phyloP scores from a whole-genome alignment of 53 echinoderm and acorn worm genomes.

The Glandiceps talaboti region DNA sequence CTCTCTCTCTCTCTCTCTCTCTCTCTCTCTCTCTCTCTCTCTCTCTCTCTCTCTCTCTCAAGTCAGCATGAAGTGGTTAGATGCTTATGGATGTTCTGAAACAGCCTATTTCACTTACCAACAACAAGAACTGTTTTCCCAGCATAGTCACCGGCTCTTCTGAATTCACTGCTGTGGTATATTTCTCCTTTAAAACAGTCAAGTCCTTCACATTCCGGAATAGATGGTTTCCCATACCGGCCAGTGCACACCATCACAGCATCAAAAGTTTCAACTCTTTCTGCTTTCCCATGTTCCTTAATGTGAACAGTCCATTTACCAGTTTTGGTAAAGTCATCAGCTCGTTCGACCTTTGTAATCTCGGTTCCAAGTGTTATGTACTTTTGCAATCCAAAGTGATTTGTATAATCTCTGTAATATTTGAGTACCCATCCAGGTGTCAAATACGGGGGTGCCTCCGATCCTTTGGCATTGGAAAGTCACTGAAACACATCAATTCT shows the following conservation, averaged over 20 bases:
- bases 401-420: slow-evolving; percentile 39
- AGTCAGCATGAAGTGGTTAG: background rate
- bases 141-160: slow-evolving; percentile 46
- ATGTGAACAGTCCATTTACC: slow-evolving; percentile 62
- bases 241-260: slow-evolving; percentile 80
- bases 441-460: slow-evolving; percentile 49
- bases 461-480: slow-evolving; percentile 57
- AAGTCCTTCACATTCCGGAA: slow-evolving; percentile 46
- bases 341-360: slow-evolving; percentile 42
- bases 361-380: slow-evolving; percentile 62
- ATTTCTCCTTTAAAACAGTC: slow-evolving; percentile 52
- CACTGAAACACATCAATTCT: slow-evolving; percentile 82
- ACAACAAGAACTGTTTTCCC: slow-evolving; percentile 63
- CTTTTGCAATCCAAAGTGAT: slow-evolving; percentile 41
- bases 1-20: no score
- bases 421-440: slow-evolving; percentile 22
- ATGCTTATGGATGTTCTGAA: background rate
- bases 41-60: no score
- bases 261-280: slow-evolving; percentile 29
- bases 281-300: background rate
- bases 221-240: slow-evolving; percentile 25
- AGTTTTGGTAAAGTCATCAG: slow-evolving; percentile 34
- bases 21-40: no score
- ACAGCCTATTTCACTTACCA: slow-evolving; percentile 12
- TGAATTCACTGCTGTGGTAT: slow-evolving; percentile 60